Evolutionary conservation across 2,113 vertebrate genomes (phyloP).

Genomic region (Apeltes quadracus): DNA sequence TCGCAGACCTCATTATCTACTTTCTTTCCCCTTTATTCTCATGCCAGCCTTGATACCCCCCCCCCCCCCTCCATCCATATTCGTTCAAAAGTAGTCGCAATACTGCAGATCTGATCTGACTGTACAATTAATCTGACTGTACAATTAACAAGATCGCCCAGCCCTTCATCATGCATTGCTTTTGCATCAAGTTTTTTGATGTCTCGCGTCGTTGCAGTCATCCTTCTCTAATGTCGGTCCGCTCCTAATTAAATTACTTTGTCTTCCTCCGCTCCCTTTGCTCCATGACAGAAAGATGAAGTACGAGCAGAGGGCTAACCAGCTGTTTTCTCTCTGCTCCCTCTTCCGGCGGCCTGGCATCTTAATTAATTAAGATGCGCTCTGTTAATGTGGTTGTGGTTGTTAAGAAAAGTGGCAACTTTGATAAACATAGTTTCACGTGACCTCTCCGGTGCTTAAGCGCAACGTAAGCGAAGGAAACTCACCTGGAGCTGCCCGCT

Average conservation of each 20-base stretch:
- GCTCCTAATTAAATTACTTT: constrained; percentile 76
- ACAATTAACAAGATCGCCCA: constrained; percentile 41
- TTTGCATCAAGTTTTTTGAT: constrained; percentile 66
- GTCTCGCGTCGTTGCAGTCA: constrained; percentile 63
- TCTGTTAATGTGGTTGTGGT: constrained; percentile 50
- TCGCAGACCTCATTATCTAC: constrained; percentile 48
- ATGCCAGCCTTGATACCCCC: constrained; percentile 1
- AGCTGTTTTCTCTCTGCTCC: constrained; percentile 67
- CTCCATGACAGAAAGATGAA: constrained; percentile 77
- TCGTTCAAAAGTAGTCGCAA: constrained; percentile 18
- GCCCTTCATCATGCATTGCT: constrained; percentile 15
- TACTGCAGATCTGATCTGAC: constrained; percentile 4
- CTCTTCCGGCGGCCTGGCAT: constrained; percentile 33
- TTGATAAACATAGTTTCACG: constrained; percentile 40
- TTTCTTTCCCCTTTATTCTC: constrained; percentile 21
- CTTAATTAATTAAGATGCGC: constrained; percentile 60
- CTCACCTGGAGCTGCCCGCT: background rate
- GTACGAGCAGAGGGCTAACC: constrained; percentile 66
- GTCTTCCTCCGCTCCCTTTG: constrained; percentile 69
- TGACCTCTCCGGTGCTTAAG: background rate
- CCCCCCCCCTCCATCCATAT: background rate
- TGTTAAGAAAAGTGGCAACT: constrained; percentile 42
- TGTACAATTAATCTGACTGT: constrained; percentile 18
- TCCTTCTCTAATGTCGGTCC: constrained; percentile 72
- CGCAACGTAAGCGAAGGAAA: background rate